phyloP scores from a whole-genome alignment of 2,888 invertebrate species.

The Tenthredo distinguenda region DNA sequence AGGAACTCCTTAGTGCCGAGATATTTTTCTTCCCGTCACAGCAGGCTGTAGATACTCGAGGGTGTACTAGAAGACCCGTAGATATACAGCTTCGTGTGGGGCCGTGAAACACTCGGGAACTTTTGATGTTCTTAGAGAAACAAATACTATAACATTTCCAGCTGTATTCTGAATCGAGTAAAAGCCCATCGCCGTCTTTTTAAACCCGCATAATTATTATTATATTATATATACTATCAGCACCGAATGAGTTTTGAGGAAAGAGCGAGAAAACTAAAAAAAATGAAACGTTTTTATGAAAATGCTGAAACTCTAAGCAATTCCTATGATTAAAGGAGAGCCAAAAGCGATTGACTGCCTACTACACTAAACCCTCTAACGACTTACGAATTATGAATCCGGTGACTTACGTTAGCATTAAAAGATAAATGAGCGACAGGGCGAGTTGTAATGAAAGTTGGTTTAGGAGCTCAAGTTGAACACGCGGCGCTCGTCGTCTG shows the following conservation, averaged over 20 bases:
- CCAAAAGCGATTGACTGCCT: background rate
- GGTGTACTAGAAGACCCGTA: constrained; percentile 36
- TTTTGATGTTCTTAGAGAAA: constrained; percentile 10
- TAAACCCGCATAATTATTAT: background rate
- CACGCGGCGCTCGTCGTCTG: background rate
- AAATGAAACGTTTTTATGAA: background rate
- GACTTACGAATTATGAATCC: background rate
- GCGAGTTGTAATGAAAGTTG: background rate
- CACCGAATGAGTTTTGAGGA: background rate
- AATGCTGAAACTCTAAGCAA: background rate
- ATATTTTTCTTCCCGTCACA: constrained; percentile 36
- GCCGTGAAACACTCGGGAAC: constrained; percentile 25
- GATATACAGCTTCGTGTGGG: background rate
- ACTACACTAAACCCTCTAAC: background rate
- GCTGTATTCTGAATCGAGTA: background rate
- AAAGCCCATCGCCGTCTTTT: background rate
- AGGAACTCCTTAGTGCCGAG: constrained; percentile 31
- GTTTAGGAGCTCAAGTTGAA: background rate
- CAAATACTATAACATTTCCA: background rate
- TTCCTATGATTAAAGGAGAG: background rate
- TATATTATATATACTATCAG: too few species aligned
- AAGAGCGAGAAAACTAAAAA: background rate
- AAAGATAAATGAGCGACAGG: constrained; percentile 2
- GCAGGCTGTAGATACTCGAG: constrained; percentile 37
- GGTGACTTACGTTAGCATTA: constrained; percentile 1